Evolutionary conservation across 2,113 vertebrate species (phyloP).

Genomic region (Felis chaus): DNA sequence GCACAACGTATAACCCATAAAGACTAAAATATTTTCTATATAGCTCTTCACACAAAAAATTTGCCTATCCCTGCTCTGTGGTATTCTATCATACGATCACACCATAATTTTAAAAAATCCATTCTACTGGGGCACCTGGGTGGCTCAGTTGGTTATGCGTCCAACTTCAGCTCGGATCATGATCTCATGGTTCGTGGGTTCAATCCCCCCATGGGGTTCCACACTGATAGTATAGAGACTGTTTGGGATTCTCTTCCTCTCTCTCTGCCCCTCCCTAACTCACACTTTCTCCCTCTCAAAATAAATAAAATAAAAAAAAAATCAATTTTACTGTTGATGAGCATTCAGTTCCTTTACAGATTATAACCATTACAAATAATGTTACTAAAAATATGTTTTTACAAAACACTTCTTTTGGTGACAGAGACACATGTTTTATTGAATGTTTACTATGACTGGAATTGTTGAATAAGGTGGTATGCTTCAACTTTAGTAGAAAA

Average conservation of each 20-base stretch:
- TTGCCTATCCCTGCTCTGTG: background rate
- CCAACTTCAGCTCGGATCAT: no score
- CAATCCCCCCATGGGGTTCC: no score
- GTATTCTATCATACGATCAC: background rate
- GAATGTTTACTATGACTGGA: background rate
- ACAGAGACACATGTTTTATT: background rate
- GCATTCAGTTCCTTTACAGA: background rate
- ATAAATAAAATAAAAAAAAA: background rate
- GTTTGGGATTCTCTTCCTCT: no score
- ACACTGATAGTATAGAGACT: no score
- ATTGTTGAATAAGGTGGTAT: background rate
- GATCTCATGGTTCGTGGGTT: no score
- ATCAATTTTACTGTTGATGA: background rate
- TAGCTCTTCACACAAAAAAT: background rate
- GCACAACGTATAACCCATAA: background rate
- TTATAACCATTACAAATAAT: background rate
- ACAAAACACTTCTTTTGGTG: background rate
- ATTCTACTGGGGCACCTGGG: background rate
- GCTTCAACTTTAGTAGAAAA: background rate
- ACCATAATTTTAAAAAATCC: background rate
- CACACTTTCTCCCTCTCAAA: no score
- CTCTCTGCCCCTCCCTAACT: no score
- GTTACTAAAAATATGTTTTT: background rate
- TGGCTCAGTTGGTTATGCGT: no score
- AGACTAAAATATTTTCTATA: background rate